Conservation (phyloP, 2,113 vertebrate species). For the Diadophis punctatus region DNA sequence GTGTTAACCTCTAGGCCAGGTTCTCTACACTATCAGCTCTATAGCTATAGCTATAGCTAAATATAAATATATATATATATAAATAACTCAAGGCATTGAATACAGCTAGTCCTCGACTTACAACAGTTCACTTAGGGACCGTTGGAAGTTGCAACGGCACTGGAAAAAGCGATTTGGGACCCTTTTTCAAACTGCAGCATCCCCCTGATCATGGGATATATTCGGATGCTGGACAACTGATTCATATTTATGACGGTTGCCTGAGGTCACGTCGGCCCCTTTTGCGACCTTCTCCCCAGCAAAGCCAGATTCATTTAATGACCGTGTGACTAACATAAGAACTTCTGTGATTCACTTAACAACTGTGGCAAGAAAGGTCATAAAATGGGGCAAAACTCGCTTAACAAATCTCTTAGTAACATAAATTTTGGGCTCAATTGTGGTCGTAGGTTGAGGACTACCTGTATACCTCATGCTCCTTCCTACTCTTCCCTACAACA, state of each 20-base stretch:
- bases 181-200: neutral
- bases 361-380: neutral
- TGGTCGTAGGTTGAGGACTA: neutral
- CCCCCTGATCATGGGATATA: neutral
- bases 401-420: neutral
- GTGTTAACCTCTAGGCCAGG: no score
- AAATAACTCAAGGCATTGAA: neutral
- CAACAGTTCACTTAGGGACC: neutral
- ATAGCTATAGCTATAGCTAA: no score
- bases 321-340: neutral
- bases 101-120: neutral
- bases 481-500: neutral
- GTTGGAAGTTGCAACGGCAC: neutral
- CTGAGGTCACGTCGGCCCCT: neutral
- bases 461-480: neutral
- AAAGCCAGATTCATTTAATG: neutral
- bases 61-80: no score
- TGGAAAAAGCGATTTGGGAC: neutral
- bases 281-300: neutral
- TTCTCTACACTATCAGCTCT: no score
- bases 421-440: neutral
- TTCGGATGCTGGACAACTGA: neutral
- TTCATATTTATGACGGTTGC: neutral
- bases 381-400: neutral
- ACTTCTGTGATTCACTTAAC: neutral